Evolutionary conservation across 1,140 invertebrate genomes (phyloP), one percentile per base, ranked within the genome.

Genomic region (Pseudachorutes palmiensis): DNA sequence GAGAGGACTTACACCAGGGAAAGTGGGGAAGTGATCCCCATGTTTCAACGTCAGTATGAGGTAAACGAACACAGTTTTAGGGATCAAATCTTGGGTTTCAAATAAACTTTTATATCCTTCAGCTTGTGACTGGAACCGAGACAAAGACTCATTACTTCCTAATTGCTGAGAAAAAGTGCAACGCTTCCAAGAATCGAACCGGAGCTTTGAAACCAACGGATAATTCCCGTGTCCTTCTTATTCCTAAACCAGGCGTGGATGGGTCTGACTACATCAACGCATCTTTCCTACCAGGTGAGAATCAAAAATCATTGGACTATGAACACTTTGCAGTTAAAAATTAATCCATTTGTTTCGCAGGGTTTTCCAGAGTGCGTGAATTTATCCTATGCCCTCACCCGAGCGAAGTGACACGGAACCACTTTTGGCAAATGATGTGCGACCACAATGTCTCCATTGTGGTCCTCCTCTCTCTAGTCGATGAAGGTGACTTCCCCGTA

Each of bases 391-490:
- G 92, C 9, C 94, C 96, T 77, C 92, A 95, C 82, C 94, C 94
- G 2, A 76, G 91, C 72, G 80, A 85, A 62, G 80, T 81, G 66
- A 89, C 87, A 29, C 83, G 89, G 45, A 84, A 88, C 74, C 92
- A 96, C 76, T 93, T 97, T 79, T 97, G 91, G 93, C 88, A 94
- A 77, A 94, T 97, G 89, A 86, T 97, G 70, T 97, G 93, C 92
- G 93, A 97, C 80, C 91, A 95, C 76, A 94, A 93, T 77, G 89
- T 87, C 49, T 90, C 94, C 80, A 90, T 91, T 1, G 86, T 97
- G 71, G 90, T 97, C 19, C 41, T 70, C 33, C 60, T 72, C n/a
- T 62, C 65, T 14, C 59, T 59, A 31, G 67, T 71, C 62, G 71
- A 73, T 33, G 79, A 78, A 51, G 75, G 90, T 83, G 89, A 91